Evolutionary conservation across 2,113 vertebrate species (phyloP), one percentile per base, ranked within the genome.

Genomic region (Zapus hudsonius): DNA sequence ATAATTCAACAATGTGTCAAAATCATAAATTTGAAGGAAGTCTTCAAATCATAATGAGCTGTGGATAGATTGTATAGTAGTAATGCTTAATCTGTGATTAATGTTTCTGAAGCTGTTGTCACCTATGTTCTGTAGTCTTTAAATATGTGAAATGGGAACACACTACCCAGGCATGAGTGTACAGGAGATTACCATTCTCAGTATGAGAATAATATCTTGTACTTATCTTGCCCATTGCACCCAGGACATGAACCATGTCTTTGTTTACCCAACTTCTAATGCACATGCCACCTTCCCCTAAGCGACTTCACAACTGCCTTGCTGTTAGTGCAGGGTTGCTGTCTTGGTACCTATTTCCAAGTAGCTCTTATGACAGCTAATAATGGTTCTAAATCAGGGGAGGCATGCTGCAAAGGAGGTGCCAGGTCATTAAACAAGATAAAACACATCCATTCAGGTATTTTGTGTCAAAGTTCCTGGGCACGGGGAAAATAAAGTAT

Each of bases 211-310:
- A 11, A 27, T 72, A 72, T 3, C 31, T 27, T 42, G 2, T 31
- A n/a, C 1, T 19, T 44, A 3, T 20, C 47, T n/a, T 4, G 9
- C 42, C 5, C 3, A 8, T 69, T 80, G 3, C 5, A 42, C 13
- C 20, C 3, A 22, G 31, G 20, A 7, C 9, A 5, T 36, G 23
- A 44, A 67, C 25, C 25, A 52, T 42, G 10, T 23, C 3, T n/a
- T 7, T 36, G 33, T 17, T 38, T 42, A 29, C 1, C 15, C 44
- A 69, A 40, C 70, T 20, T 4, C 2, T 22, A 29, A 2, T 36
- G 11, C 11, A 8, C 47, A 36, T 3, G 13, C 67, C 20, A 29
- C 10, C 5, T 0, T 29, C 17, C 0, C 6, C 23, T 10, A 38
- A 38, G 3, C 23, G 17, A 69, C 23, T 84, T n/a, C 19, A 16